Percentiles rank a stretch among this genome's conserved stretches.
Evolutionary conservation across 2,113 vertebrate species (phyloP).

Genomic region (Scatophagus argus): DNA sequence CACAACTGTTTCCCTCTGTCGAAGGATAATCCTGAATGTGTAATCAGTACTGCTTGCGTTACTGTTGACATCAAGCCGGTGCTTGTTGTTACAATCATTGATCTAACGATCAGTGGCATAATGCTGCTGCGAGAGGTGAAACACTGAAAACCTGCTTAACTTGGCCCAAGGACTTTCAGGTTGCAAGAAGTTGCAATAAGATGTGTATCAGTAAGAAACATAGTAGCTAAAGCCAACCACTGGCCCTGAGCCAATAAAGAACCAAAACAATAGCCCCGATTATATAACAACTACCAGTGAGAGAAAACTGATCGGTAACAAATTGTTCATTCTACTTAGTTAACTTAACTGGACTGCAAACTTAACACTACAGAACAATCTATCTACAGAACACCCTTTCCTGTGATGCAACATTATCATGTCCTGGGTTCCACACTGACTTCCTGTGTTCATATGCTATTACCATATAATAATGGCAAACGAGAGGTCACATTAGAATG

Average conservation of each 20-base stretch:
- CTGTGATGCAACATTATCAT: background rate
- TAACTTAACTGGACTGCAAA: background rate
- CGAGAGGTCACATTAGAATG: background rate
- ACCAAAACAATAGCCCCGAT: conserved; percentile 44
- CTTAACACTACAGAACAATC: background rate
- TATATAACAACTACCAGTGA: conserved; percentile 40
- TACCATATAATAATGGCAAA: background rate
- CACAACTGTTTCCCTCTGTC: too few species aligned
- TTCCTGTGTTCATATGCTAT: conserved; percentile 10
- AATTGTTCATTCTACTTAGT: background rate
- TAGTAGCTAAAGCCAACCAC: conserved; percentile 15
- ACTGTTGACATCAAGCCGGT: too few species aligned
- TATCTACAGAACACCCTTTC: background rate
- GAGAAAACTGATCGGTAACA: conserved; percentile 5
- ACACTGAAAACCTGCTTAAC: too few species aligned
- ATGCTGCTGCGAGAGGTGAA: too few species aligned
- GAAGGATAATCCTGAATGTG: too few species aligned
- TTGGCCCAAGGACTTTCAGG: background rate
- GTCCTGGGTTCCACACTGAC: background rate
- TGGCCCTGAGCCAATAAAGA: conserved; percentile 30
- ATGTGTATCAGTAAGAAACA: background rate
- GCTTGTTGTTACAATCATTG: too few species aligned
- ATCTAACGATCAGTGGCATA: too few species aligned
- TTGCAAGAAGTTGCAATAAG: background rate
- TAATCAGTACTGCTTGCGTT: too few species aligned